Conservation (phyloP, 2,797 vertebrate genomes). For the Clarias pachynema region DNA sequence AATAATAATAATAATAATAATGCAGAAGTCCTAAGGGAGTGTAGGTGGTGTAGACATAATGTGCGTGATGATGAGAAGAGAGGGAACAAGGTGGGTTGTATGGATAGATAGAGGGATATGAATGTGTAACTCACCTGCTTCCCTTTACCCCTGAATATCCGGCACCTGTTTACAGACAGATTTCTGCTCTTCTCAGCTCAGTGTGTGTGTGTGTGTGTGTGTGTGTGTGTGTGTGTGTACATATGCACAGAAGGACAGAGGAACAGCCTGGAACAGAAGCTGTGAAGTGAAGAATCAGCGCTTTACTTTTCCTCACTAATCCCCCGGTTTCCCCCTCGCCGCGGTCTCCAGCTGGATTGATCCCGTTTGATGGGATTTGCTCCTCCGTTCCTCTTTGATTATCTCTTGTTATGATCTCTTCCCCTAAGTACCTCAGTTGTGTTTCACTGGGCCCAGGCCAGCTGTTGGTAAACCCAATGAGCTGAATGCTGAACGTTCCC, state of each 20-base stretch:
- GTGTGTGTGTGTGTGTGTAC: not conserved
- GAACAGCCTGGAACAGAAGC: conserved; percentile 3
- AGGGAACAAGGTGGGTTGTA: not conserved
- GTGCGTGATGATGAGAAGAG: not conserved
- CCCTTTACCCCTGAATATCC: not conserved
- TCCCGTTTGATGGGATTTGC: conserved; percentile 54
- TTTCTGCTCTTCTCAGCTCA: not conserved
- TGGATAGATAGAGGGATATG: not conserved
- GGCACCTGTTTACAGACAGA: not conserved
- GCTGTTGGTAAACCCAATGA: conserved; percentile 45
- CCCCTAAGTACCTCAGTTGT: conserved; percentile 46
- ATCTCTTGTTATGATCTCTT: conserved; percentile 48
- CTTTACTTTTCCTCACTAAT: conserved; percentile 27
- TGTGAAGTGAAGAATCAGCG: conserved; percentile 16
- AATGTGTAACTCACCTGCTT: not conserved
- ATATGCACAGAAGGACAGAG: not conserved
- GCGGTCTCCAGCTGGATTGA: conserved; percentile 15
- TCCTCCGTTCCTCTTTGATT: conserved; percentile 55
- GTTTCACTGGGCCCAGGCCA: conserved; percentile 47
- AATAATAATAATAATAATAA: not conserved
- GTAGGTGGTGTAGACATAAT: no score
- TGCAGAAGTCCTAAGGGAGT: not conserved
- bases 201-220: not conserved
- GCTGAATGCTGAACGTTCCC: conserved; percentile 14
- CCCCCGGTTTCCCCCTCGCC: not conserved